Conservation (phyloP, 2,113 vertebrate genomes). For the Lepisosteus oculatus region DNA sequence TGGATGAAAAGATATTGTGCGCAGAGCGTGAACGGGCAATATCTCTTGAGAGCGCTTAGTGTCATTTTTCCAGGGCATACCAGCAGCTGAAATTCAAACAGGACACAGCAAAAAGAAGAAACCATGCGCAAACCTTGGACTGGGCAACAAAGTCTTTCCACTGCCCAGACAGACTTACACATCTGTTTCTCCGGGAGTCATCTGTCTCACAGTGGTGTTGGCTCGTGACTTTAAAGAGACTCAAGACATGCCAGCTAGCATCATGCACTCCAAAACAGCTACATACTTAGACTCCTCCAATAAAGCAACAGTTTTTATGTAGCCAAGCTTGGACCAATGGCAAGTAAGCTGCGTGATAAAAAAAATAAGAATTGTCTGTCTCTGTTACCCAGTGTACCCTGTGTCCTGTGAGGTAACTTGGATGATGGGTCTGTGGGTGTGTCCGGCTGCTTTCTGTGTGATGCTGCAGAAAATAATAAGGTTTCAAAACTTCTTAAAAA, state of each 20-base stretch:
- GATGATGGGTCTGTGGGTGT: slow-evolving; percentile 65
- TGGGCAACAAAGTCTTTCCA: neutral
- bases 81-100: no score
- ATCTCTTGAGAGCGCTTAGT: neutral
- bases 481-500: slow-evolving; percentile 16
- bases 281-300: neutral
- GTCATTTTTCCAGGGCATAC: neutral
- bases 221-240: neutral
- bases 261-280: neutral
- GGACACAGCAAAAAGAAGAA: neutral
- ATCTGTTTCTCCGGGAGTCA: neutral
- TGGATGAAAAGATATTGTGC: neutral
- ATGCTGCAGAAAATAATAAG: slow-evolving; percentile 70
- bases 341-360: slow-evolving; percentile 10
- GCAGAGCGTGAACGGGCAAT: neutral
- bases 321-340: neutral
- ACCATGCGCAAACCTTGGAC: slow-evolving; percentile 7
- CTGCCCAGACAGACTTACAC: neutral
- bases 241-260: slow-evolving; percentile 7
- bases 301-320: slow-evolving; percentile 1
- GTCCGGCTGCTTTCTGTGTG: slow-evolving; percentile 63
- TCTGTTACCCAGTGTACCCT: slow-evolving; percentile 62
- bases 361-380: slow-evolving; percentile 37
- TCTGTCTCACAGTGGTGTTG: neutral
- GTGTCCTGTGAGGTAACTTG: slow-evolving; percentile 60